Evolutionary conservation across 2,113 vertebrate genomes (phyloP).

Genomic region (Varanus salvator): DNA sequence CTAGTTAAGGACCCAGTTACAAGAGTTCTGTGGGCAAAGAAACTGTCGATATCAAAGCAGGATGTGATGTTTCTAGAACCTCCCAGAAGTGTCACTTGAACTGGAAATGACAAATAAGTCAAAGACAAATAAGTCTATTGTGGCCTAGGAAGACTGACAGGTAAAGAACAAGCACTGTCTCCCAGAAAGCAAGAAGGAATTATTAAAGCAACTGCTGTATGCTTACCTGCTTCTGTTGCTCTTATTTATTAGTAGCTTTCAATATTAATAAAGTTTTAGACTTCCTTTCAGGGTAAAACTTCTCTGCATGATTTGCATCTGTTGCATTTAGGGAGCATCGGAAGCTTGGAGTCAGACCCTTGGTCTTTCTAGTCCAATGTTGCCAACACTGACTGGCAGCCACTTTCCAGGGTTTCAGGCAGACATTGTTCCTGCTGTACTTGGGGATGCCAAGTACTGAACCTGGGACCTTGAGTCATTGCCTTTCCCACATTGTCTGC

Average conservation of each 20-base stretch:
- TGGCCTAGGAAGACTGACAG: slow-evolving; percentile 34
- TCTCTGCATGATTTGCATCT: slow-evolving; percentile 8
- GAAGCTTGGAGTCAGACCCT: too few relatives aligned
- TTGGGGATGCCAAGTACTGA: too few relatives aligned
- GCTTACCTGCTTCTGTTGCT: too few relatives aligned
- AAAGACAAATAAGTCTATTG: background rate
- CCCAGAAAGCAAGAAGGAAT: background rate
- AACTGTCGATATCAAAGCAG: background rate
- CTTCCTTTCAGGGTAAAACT: background rate
- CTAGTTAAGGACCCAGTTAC: background rate
- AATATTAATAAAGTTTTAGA: background rate
- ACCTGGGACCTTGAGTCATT: too few relatives aligned
- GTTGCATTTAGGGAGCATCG: background rate
- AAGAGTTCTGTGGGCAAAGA: background rate
- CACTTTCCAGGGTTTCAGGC: too few relatives aligned
- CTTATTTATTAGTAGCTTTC: too few relatives aligned
- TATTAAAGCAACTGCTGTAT: background rate
- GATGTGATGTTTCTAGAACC: slow-evolving; percentile 7
- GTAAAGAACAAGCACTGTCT: background rate
- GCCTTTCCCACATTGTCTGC: background rate
- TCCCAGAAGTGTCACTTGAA: slow-evolving; percentile 30
- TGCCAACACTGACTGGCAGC: too few relatives aligned
- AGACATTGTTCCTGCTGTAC: too few relatives aligned
- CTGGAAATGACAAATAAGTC: slow-evolving; percentile 14
- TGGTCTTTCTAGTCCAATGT: too few relatives aligned